These are phyloP conservation scores for Psilopogon haemacephalus DNA, from an alignment of 2,113 vertebrate species.

Conservation along the genomic window DNA sequence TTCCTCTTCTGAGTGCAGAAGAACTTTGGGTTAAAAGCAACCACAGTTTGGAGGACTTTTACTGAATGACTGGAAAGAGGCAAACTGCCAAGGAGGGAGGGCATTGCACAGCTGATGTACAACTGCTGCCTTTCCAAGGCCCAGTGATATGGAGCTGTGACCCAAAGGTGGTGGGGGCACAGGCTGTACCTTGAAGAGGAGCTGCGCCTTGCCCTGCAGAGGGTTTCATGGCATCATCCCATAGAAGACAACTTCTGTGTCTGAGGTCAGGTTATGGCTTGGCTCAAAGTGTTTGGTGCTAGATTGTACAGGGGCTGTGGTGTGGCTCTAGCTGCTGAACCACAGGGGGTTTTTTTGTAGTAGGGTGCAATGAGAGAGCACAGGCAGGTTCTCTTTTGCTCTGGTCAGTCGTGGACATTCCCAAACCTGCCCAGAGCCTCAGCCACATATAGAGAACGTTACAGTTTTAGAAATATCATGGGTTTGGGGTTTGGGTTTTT, in stretches of 20 bases:
- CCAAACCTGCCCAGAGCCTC: background rate
- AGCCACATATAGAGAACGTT: accelerated
- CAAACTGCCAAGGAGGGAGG: background rate
- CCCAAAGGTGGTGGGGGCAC: too few relatives aligned
- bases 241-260: accelerated
- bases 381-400: accelerated
- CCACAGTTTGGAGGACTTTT: background rate
- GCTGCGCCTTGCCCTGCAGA: background rate
- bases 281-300: too few relatives aligned
- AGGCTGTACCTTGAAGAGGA: accelerated
- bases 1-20: background rate
- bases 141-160: accelerated
- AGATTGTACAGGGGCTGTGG: background rate
- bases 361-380: background rate
- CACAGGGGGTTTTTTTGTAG: background rate
- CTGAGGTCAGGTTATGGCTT: background rate
- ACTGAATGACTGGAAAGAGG: background rate
- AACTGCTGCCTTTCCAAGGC: background rate
- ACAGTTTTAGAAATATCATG: background rate
- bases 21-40: background rate
- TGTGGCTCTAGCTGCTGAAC: background rate
- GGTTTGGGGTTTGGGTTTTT: background rate
- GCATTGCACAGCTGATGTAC: background rate
- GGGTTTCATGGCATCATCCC: accelerated
- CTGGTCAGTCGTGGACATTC: accelerated